Conservation (phyloP, 2,113 vertebrate species). For the Pangasianodon hypophthalmus region DNA sequence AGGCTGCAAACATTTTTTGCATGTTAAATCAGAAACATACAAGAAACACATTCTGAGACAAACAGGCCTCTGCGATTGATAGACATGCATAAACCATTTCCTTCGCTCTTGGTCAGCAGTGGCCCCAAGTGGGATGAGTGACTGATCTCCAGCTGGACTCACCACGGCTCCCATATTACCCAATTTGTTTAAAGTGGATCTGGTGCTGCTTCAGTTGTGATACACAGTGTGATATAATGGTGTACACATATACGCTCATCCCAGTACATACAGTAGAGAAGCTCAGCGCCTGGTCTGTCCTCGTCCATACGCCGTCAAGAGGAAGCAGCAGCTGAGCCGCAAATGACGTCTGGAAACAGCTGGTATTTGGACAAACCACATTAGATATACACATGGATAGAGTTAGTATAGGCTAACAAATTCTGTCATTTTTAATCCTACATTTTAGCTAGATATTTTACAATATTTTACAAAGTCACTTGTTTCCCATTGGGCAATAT, state of each 20-base stretch:
- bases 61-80: constrained; percentile 22
- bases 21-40: not conserved
- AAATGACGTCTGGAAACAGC: constrained; percentile 34
- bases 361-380: constrained; percentile 9
- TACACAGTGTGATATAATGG: not conserved
- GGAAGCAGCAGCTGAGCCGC: constrained; percentile 34
- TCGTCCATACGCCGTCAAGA: not conserved
- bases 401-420: not conserved
- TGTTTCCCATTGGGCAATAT: not conserved
- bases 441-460: not conserved
- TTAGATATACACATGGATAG: not conserved
- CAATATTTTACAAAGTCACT: not conserved
- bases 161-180: not conserved
- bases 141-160: not conserved
- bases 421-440: constrained; percentile 1
- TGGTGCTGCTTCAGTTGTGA: not conserved
- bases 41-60: constrained; percentile 19
- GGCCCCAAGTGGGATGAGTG: not conserved
- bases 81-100: constrained; percentile 23
- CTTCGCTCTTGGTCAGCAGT: constrained; percentile 5
- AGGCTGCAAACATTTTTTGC: not conserved
- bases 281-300: not conserved
- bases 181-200: not conserved
- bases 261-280: not conserved
- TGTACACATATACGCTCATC: not conserved